These are phyloP conservation scores for Harpalus rubripes DNA, from an alignment of 2,888 invertebrate genomes.

Conservation along the genomic window DNA sequence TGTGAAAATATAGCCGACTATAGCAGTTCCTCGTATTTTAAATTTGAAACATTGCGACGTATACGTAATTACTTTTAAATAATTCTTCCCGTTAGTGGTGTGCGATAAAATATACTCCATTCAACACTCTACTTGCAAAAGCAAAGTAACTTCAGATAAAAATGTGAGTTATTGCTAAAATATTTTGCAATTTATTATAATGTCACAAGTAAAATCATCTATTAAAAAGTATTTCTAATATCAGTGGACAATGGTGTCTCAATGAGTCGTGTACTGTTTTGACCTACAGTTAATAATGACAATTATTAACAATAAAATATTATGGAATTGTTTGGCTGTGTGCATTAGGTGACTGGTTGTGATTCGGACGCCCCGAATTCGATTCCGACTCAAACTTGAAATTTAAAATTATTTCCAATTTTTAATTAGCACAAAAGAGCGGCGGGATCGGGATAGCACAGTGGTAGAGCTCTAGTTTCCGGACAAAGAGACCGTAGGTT, in stretches of 20 bases:
- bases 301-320: too few relatives aligned
- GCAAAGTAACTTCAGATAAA: slow-evolving; percentile 31
- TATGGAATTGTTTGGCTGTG: too few relatives aligned
- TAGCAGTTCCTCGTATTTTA: slow-evolving; percentile 57
- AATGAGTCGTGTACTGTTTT: too few relatives aligned
- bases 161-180: slow-evolving; percentile 32
- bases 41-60: slow-evolving; percentile 57
- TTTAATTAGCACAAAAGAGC: too few relatives aligned
- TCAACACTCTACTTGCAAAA: slow-evolving; percentile 33
- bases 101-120: slow-evolving; percentile 42
- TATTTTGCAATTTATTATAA: slow-evolving; percentile 17
- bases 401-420: too few relatives aligned
- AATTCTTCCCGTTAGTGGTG: slow-evolving; percentile 42
- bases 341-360: too few relatives aligned
- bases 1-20: slow-evolving; percentile 51
- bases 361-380: too few relatives aligned
- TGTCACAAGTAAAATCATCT: slow-evolving; percentile 18
- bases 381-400: too few relatives aligned
- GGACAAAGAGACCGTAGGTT: too few relatives aligned
- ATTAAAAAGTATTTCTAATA: not conserved
- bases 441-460: too few relatives aligned
- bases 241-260: not conserved
- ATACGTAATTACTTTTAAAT: slow-evolving; percentile 59
- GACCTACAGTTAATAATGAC: too few relatives aligned
- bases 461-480: too few relatives aligned